These are phyloP conservation scores for Pterois miles DNA, from an alignment of 2,797 vertebrate genomes.

Conservation along the genomic window DNA sequence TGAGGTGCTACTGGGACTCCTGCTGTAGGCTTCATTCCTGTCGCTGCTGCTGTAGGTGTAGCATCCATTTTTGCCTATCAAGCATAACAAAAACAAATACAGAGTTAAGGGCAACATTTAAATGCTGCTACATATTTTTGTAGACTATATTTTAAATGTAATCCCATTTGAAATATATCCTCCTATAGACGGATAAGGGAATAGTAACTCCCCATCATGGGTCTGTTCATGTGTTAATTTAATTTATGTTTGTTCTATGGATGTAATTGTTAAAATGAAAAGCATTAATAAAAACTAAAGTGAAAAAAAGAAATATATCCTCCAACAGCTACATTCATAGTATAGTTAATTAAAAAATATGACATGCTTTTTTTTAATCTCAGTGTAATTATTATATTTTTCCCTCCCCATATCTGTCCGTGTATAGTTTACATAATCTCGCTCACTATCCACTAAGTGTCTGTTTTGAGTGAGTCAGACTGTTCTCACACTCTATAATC, in stretches of 20 bases:
- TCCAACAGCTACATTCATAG: background rate
- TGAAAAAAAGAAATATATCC: background rate
- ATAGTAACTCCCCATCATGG: too few species aligned
- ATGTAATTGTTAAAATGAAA: too few species aligned
- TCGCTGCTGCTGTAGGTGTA: constrained; percentile 64
- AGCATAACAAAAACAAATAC: constrained; percentile 14
- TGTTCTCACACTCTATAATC: constrained; percentile 4
- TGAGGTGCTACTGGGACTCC: constrained; percentile 76
- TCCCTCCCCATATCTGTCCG: background rate
- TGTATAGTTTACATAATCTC: background rate
- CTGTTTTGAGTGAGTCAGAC: background rate
- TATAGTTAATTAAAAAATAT: background rate
- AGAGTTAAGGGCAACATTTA: background rate
- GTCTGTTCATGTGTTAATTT: too few species aligned
- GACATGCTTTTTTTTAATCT: background rate
- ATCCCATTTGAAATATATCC: background rate
- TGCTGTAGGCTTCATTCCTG: constrained; percentile 79
- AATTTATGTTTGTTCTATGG: too few species aligned
- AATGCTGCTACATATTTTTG: background rate
- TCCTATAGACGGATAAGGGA: too few species aligned
- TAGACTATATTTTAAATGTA: background rate
- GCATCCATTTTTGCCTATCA: constrained; percentile 87
- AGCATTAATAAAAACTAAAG: too few species aligned
- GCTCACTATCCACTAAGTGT: background rate
- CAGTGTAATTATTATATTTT: background rate